A percentile compares a stretch with the other conserved stretches of the same genome.
Conservation (phyloP, 2,797 vertebrate genomes). For the Otolemur crassicaudatus region DNA sequence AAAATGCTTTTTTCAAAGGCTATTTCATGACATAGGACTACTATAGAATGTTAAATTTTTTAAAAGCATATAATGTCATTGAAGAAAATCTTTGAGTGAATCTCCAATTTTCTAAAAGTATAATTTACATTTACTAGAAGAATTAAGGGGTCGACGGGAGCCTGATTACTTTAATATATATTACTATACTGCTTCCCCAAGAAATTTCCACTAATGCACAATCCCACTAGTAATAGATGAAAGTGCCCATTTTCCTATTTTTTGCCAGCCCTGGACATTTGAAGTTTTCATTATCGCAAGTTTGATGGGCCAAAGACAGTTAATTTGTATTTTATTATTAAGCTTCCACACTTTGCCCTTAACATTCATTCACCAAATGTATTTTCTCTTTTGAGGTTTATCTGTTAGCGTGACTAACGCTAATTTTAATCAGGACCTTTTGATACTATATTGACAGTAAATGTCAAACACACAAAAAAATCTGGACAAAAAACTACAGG, state of each 20-base stretch:
- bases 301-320: not conserved
- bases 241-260: not conserved
- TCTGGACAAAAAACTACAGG: not conserved
- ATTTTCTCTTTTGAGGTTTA: slow-evolving; percentile 25
- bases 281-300: not conserved
- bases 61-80: not conserved
- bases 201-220: not conserved
- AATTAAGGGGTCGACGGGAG: not conserved
- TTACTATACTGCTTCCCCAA: not conserved
- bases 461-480: not conserved
- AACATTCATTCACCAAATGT: not conserved
- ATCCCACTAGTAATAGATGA: not conserved
- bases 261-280: not conserved
- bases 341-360: not conserved
- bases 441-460: not conserved
- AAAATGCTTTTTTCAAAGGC: slow-evolving; percentile 56
- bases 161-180: not conserved
- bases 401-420: not conserved
- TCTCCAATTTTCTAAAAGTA: slow-evolving; percentile 28
- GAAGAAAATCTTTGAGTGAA: not conserved
- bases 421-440: slow-evolving; percentile 27
- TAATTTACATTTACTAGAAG: not conserved
- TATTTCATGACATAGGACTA: not conserved
- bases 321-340: not conserved
- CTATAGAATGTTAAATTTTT: slow-evolving; percentile 40